A percentile compares a stretch with the other conserved stretches of the same genome.
phyloP scores from a whole-genome alignment of 2,113 vertebrate genomes.

The Myiozetetes cayanensis region DNA sequence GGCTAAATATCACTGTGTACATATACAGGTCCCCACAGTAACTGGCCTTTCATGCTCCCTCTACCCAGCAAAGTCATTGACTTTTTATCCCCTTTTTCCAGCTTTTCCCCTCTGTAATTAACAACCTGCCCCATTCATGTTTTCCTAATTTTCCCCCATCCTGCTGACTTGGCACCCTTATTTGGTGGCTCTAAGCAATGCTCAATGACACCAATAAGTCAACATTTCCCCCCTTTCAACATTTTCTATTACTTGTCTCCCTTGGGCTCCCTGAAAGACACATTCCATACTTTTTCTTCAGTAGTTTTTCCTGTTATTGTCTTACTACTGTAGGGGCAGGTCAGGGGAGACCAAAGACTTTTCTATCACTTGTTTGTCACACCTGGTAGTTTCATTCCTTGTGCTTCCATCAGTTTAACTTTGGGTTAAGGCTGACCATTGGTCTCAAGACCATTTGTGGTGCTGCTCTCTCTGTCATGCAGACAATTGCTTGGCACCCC shows the following conservation, averaged over 20 bases:
- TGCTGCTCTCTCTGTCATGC: neutral
- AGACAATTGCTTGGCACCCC: neutral
- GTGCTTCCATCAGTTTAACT: neutral
- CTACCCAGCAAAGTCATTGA: neutral
- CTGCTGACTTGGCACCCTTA: neutral
- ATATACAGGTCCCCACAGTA: neutral
- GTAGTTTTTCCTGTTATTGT: neutral
- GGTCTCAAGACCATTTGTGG: neutral
- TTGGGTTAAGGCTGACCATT: neutral
- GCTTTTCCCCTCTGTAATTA: neutral
- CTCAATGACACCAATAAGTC: neutral
- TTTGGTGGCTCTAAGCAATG: neutral
- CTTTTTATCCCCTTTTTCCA: neutral
- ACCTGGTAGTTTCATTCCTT: neutral
- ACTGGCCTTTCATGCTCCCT: neutral
- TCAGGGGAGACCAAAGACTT: neutral
- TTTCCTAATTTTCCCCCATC: neutral
- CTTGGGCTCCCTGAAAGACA: accelerated
- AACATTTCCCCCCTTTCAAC: neutral
- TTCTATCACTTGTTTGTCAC: neutral
- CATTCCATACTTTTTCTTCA: neutral
- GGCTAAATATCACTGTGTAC: neutral
- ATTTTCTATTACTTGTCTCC: neutral
- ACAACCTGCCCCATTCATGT: neutral
- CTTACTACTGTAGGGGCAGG: neutral